Evolutionary conservation across 2,888 invertebrate species (phyloP), one percentile per base, ranked within the genome.

Genomic region (Capitulum mitella): DNA sequence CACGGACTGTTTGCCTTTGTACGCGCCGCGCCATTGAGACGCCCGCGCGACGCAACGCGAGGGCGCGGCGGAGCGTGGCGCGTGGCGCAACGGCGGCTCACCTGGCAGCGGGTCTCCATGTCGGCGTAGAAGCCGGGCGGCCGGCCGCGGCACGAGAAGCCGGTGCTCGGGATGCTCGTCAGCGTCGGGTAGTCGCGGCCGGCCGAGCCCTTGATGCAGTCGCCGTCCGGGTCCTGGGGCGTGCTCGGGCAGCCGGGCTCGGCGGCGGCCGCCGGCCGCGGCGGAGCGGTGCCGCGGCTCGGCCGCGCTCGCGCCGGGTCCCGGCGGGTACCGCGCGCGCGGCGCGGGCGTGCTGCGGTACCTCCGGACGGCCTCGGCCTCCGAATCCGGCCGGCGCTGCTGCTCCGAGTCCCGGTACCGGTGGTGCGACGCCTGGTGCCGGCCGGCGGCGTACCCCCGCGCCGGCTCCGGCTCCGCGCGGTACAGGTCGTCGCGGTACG

Each of bases 121-220:
- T 61, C 61, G 61, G 61, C 61, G 61, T 61, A 61, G 61, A 61
- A 61, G 34, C 61, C 61, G 12, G 61, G 32, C 14, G 61, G 61
- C 78, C 78, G 78, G 43, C 77, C 80, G 61, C 29, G 22, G 77
- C 81, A 81, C 29, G 37, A 58, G 78, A 81, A 81, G 26, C 78
- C 74, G 10, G 81, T 79, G 26, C 32, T 14, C 19, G 81, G 81
- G 22, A 78, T 61, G 46, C 43, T 43, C 32, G n/a, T 29, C 19
- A 77, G 51, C 48, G 76, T 70, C 37, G 80, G 80, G 75, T 81
- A 80, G 43, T 81, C 79, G 22, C 54, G 64, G 8, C 77, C 79
- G 29, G 79, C 80, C 16, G 58, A 43, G 29, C 81, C 81, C 19
- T 77, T 77, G 70, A 80, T 79, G 26, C 61, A 61, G 61, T 61